Evolutionary conservation across 2,113 vertebrate genomes (phyloP), one percentile per base, ranked within the genome.

Genomic region (Chaetodon auriga): DNA sequence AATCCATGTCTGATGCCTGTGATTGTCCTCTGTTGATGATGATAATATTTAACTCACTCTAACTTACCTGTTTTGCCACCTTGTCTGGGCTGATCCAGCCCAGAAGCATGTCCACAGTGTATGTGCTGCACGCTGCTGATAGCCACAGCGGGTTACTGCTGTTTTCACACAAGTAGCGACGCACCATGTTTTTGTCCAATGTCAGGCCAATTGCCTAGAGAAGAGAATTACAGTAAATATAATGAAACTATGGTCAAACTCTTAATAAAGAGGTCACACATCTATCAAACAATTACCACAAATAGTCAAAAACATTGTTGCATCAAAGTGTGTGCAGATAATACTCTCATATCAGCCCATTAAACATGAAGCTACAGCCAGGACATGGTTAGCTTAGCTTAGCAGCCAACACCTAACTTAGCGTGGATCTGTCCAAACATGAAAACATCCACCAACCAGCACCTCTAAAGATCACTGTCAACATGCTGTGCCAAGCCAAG

Each of bases 41-140:
- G 6, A 69, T 21, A 18, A 54, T 19, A 41, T 45, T 48, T 10
- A 3, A 1, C 21, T 18, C 5, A 55, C n/a, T 57, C 2, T 14
- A 35, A 6, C 69, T 0, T 87, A 95, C 95, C 95, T 96, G 92
- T 54, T 93, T 87, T 46, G 82, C 91, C 75, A 94, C 51, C 23
- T 83, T 89, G 6, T 91, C 75, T 7, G 91, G 83, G 53, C 74
- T 75, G 73, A 95, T 94, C 74, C 54, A 66, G 15, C 23, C 48
- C 46, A 95, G 87, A 5, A 95, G n/a, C 66, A 36, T 79, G 30
- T 91, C 73, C 11, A 90, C 21, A 1, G 83, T 54, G 15, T 86
- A 90, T 1, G 84, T 88, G 1, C 51, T 54, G 68, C 94, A 95
- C 0, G 83, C 89, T 4, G 58, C 58, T n/a, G 35, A 46, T 19